phyloP scores from a whole-genome alignment of 2,797 vertebrate genomes.

The Clarias fuscus region DNA sequence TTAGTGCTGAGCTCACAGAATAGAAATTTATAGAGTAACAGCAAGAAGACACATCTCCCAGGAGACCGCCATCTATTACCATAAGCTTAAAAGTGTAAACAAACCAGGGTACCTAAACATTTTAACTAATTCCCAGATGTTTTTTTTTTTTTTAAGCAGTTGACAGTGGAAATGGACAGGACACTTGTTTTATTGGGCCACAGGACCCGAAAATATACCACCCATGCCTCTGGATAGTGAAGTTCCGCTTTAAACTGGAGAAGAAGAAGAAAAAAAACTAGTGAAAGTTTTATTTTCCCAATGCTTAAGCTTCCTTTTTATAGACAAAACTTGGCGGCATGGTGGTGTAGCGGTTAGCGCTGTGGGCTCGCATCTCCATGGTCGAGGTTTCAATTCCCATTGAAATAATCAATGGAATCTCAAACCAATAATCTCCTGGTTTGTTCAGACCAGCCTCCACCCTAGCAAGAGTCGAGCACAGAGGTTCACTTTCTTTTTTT shows the following conservation, averaged over 20 bases:
- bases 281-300: neutral
- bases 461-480: slow-evolving; percentile 60
- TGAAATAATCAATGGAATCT: too few species aligned
- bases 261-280: too few species aligned
- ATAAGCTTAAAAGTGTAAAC: slow-evolving; percentile 4
- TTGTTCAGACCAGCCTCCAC: slow-evolving; percentile 73
- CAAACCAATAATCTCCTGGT: slow-evolving; percentile 68
- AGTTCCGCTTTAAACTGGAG: neutral
- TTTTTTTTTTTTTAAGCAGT: neutral
- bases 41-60: slow-evolving; percentile 9
- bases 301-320: neutral
- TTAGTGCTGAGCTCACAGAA: slow-evolving; percentile 3
- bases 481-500: slow-evolving; percentile 45
- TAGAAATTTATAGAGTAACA: slow-evolving; percentile 19
- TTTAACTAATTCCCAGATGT: neutral
- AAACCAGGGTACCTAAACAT: neutral
- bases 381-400: too few species aligned
- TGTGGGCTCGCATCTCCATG: too few species aligned
- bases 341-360: too few species aligned
- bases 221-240: neutral
- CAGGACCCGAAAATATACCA: neutral
- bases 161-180: neutral
- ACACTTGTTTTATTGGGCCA: neutral
- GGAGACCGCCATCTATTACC: neutral
- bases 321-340: slow-evolving; percentile 5